A percentile compares a stretch with the other conserved stretches of the same genome.
Evolutionary conservation across 2,797 vertebrate species (phyloP).

Genomic region (Acanthurus lineatus): DNA sequence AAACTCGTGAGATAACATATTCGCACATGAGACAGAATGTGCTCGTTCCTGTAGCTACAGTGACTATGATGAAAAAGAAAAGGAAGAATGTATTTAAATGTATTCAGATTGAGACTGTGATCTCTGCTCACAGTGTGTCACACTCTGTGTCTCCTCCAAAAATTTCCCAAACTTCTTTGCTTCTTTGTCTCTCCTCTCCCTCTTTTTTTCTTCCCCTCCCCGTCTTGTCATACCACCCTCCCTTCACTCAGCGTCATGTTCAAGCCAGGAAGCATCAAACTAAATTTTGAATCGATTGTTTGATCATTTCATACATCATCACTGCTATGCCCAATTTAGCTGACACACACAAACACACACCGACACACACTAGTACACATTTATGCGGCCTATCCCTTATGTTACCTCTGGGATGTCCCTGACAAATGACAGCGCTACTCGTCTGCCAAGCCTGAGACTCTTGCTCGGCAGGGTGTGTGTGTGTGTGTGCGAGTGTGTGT

Average conservation of each 20-base stretch:
- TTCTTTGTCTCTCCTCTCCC: neutral
- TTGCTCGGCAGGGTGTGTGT: constrained; percentile 60
- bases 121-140: neutral
- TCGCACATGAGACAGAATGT: constrained; percentile 40
- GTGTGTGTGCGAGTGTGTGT: constrained; percentile 27
- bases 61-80: constrained; percentile 46
- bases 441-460: constrained; percentile 68
- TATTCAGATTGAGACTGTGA: constrained; percentile 45
- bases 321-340: constrained; percentile 62
- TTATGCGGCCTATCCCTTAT: constrained; percentile 62
- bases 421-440: constrained; percentile 71
- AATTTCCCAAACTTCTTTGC: constrained; percentile 18
- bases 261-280: constrained; percentile 49
- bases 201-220: too few relatives aligned
- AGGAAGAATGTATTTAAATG: constrained; percentile 55
- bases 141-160: neutral
- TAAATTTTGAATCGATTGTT: constrained; percentile 68
- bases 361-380: constrained; percentile 18
- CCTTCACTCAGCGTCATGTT: constrained; percentile 24
- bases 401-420: constrained; percentile 69
- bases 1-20: constrained; percentile 57
- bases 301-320: constrained; percentile 60
- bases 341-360: constrained; percentile 20
- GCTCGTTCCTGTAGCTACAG: constrained; percentile 38
- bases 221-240: neutral